phyloP scores from a whole-genome alignment of 2,113 vertebrate species.

The Oncorhynchus masou region DNA sequence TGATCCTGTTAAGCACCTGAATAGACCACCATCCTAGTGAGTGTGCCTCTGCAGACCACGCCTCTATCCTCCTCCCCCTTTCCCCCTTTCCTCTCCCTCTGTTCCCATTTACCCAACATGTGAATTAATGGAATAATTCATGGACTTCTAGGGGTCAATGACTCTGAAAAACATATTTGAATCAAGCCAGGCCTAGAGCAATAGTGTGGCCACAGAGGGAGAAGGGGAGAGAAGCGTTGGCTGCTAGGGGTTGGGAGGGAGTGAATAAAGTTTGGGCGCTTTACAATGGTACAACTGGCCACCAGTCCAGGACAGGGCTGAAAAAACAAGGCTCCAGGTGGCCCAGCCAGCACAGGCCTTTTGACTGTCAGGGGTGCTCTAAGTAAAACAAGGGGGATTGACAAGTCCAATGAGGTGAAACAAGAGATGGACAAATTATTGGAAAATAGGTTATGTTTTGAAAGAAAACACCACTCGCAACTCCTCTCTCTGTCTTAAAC shows the following conservation, averaged over 20 bases:
- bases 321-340: constrained; percentile 62
- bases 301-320: constrained; percentile 44
- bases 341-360: constrained; percentile 53
- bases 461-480: neutral
- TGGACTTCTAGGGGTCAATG: constrained; percentile 68
- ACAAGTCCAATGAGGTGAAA: constrained; percentile 53
- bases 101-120: constrained; percentile 52
- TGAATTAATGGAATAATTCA: constrained; percentile 72
- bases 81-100: constrained; percentile 39
- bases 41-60: constrained; percentile 47
- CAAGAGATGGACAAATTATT: constrained; percentile 61
- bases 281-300: constrained; percentile 73
- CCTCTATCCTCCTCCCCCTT: constrained; percentile 44
- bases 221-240: constrained; percentile 53
- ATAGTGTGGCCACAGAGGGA: constrained; percentile 45
- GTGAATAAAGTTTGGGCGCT: constrained; percentile 51
- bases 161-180: constrained; percentile 65
- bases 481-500: neutral
- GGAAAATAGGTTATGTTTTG: too few species aligned
- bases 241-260: constrained; percentile 38
- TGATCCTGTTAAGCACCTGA: constrained; percentile 74
- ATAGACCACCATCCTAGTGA: constrained; percentile 60
- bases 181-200: constrained; percentile 61
- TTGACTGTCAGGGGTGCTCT: constrained; percentile 61
- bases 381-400: constrained; percentile 8